Evolutionary conservation across 2,797 vertebrate genomes (phyloP), one percentile per base, ranked within the genome.

Genomic region (Saxicola maurus): DNA sequence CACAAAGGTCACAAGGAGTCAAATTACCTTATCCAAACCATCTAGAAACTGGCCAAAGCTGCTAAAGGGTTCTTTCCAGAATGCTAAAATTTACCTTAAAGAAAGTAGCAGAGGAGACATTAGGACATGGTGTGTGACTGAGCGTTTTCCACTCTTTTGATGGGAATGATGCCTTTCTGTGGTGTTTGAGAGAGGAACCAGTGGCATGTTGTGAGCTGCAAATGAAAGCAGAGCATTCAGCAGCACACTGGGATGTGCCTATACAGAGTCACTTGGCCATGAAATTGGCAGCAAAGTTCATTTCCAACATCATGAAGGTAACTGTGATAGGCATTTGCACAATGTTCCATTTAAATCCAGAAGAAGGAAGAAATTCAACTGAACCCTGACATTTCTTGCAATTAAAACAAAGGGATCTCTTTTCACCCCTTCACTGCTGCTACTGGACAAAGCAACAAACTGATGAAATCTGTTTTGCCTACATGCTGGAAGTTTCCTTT

Each of bases 261-360:
- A 5, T 18, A 43, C 2, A 20, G 75, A 68, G 27, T 31, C 74
- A 61, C 30, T 59, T 65, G 65, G 52, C 73, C 46, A 30, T 72
- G 53, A 90, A 93, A 81, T 37, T 62, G 52, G 53, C 82, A 64
- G 25, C 19, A 16, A 86, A 71, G 45, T 45, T 52, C 27, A 74
- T 75, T 87, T 71, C 42, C 35, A 67, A 9, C 33, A 38, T 8
- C 51, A 25, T 13, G 33, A 74, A 79, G 37, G 43, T 30, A 82
- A 77, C 30, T 31, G 23, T 21, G 35, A 55, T 17, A 68, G 45
- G 60, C 24, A 56, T 27, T n/a, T 73, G 52, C 33, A 51, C 25
- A 49, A 76, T 48, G 37, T 49, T 76, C 40, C 37, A 80, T 56
- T 74, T 82, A 53, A 59, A 24, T 33, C 61, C 10, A 89, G 35